Conservation (phyloP, 37 sponge, comb jelly and placozoan genomes). For the Crambe crambe region DNA sequence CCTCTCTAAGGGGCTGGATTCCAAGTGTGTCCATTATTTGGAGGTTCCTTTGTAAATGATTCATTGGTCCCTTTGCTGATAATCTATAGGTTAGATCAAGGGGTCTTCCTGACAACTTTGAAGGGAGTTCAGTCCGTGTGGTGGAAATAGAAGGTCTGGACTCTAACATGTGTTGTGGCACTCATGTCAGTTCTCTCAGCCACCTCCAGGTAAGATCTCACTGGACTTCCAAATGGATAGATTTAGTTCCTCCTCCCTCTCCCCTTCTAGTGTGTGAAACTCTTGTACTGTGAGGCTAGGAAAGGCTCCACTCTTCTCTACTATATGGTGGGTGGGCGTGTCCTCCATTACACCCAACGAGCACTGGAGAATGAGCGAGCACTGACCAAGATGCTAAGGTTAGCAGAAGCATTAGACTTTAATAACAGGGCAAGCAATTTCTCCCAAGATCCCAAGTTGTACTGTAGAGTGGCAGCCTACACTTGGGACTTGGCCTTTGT, state of each 20-base stretch:
- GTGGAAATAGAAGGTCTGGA: conserved; percentile 95
- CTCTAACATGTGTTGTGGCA: conserved; percentile 98
- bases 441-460: no score
- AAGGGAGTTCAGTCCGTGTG: conserved; percentile 82
- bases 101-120: conserved; percentile 94
- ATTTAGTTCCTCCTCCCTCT: background rate
- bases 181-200: conserved; percentile 87
- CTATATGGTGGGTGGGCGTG: conserved; percentile 87
- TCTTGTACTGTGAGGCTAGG: conserved; percentile 86
- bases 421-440: no score
- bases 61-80: no score
- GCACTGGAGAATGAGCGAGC: conserved; percentile 58
- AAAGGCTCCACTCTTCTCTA: conserved; percentile 75
- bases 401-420: no score
- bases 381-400: conserved; percentile 87
- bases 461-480: no score
- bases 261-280: conserved; percentile 74
- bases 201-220: conserved; percentile 63
- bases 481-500: no score
- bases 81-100: conserved; percentile 63
- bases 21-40: no score
- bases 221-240: background rate
- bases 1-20: no score
- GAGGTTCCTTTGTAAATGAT: no score
- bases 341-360: conserved; percentile 44